Evolutionary conservation across 2,888 invertebrate species (phyloP).

Genomic region (Harmothoe impar): DNA sequence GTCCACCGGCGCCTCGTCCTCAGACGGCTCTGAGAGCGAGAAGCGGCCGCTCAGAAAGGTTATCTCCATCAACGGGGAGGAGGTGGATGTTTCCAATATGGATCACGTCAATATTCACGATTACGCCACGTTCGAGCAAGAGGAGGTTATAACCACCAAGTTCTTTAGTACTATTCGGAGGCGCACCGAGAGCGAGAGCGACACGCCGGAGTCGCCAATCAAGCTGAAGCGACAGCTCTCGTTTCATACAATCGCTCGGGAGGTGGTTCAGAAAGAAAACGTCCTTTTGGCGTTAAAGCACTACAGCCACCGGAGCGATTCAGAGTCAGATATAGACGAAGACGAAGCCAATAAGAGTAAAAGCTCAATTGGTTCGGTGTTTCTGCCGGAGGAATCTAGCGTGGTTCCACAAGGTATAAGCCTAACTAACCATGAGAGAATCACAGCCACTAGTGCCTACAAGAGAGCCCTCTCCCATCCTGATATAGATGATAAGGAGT

Average conservation of each 20-base stretch:
- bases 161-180: conserved; percentile 67
- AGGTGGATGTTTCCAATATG: conserved; percentile 72
- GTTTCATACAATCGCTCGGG: conserved; percentile 77
- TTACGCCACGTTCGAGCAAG: conserved; percentile 80
- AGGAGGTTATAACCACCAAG: conserved; percentile 71
- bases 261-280: conserved; percentile 75
- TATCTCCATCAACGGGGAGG: conserved; percentile 81
- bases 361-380: background rate
- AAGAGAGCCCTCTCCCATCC: background rate
- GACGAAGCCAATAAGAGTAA: conserved; percentile 51
- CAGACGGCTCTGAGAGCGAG: conserved; percentile 65
- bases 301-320: conserved; percentile 72
- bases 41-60: conserved; percentile 69
- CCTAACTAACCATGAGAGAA: background rate
- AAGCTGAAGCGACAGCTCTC: conserved; percentile 70
- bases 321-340: conserved; percentile 68
- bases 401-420: background rate
- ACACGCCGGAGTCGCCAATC: background rate
- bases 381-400: background rate
- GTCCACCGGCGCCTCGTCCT: conserved; percentile 32
- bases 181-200: background rate
- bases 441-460: background rate
- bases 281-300: conserved; percentile 73
- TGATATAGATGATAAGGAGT: background rate
- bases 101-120: conserved; percentile 81